Conservation (phyloP, 2,888 invertebrate genomes). For the Cephus spinipes region DNA sequence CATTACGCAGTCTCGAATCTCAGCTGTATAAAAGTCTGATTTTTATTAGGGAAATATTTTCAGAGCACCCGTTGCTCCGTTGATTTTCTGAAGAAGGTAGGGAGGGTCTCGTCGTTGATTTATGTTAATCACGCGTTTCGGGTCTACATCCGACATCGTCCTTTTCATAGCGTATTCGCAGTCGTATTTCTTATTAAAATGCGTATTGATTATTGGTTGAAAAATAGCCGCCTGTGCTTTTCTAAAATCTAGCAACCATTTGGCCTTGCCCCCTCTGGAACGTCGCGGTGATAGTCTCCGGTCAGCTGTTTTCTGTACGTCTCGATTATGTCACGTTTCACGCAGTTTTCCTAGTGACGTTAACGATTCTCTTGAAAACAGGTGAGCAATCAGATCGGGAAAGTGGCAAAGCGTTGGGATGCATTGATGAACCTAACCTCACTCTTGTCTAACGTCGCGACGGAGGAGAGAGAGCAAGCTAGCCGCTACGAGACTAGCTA, state of each 20-base stretch:
- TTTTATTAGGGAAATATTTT: constrained; percentile 37
- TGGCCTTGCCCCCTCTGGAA: background rate
- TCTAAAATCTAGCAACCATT: constrained; percentile 1
- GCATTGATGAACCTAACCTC: constrained; percentile 62
- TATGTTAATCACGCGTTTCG: constrained; percentile 13
- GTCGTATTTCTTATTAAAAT: constrained; percentile 1
- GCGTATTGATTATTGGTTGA: constrained; percentile 2
- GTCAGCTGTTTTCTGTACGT: constrained; percentile 18
- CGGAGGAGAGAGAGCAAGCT: constrained; percentile 52
- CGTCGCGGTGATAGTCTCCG: constrained; percentile 1
- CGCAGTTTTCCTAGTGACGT: background rate
- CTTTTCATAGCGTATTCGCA: background rate
- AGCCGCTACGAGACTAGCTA: constrained; percentile 47
- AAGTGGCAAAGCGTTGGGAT: constrained; percentile 37
- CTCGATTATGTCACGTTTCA: constrained; percentile 1
- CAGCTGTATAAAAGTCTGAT: background rate
- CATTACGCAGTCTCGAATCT: background rate
- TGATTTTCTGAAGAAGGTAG: constrained; percentile 40
- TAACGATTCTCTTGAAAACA: background rate
- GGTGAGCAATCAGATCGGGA: constrained; percentile 4
- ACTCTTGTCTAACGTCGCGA: constrained; percentile 41
- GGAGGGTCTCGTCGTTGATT: constrained; percentile 34
- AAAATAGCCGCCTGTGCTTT: constrained; percentile 3
- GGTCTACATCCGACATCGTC: background rate
- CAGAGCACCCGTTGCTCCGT: constrained; percentile 31